Evolutionary conservation across 2,797 vertebrate genomes (phyloP), one percentile per base, ranked within the genome.

Genomic region (Hyperoplus lanceolatus): DNA sequence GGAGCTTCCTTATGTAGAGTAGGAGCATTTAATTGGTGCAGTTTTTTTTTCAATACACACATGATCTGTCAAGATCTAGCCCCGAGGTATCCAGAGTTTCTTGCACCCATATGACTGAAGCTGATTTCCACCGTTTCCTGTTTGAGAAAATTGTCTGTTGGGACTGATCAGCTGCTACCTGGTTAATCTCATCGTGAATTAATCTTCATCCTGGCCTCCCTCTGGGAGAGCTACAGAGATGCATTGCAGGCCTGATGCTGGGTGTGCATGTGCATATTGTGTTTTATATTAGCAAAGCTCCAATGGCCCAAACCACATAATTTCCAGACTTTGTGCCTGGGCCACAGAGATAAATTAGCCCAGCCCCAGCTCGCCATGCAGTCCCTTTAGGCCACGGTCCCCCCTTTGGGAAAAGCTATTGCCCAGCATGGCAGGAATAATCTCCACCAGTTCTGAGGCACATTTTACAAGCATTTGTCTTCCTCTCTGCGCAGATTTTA

Each of bases 211-310:
- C 51, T 14, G 51, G 56, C 62, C 81, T 80, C 83, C 82, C 64
- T 75, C 78, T 70, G 75, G 77, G 82, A 86, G 41, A 78, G 29
- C 29, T 15, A 54, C 48, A 69, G n/a, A 7, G 66, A 67, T 63
- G 43, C 39, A 13, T 29, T 39, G 60, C 81, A 72, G 79, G 77
- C 70, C 65, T 60, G 66, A 85, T 0, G 57, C 79, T 56, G 80
- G 80, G 64, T 75, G 90, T 89, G 90, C 86, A 39, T 90, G 77
- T 89, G 91, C 91, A 94, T 93, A 79, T 77, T 85, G 79, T 89
- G 70, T 78, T 80, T 77, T 74, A 75, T 76, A 94, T 95, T 95
- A 95, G 82, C 70, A 65, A 42, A 69, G 63, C 82, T 81, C 79
- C 83, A 74, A 48, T 70, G 70, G 77, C 76, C 75, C 70, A 83